Conservation (phyloP, 2,797 vertebrate genomes). For the Cynopterus sphinx region DNA sequence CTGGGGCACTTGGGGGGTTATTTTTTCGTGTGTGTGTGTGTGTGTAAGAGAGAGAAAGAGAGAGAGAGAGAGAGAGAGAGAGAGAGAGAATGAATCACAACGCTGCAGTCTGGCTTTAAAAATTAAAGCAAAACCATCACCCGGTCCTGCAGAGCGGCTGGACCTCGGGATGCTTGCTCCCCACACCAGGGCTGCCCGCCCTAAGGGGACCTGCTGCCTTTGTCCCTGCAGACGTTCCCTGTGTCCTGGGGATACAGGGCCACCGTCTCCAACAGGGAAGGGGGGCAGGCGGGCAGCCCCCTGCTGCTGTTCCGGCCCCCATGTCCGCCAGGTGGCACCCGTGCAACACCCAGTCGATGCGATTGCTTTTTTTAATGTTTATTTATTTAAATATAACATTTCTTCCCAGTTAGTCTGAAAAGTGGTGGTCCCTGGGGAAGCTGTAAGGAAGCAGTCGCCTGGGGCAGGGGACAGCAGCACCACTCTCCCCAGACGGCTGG, state of each 20-base stretch:
- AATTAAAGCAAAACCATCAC: not conserved
- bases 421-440: slow-evolving; percentile 39
- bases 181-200: not conserved
- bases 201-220: not conserved
- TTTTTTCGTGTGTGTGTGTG: too few species aligned
- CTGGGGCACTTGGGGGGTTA: not conserved
- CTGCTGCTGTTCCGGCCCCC: not conserved
- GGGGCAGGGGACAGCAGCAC: not conserved
- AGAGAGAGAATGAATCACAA: too few species aligned
- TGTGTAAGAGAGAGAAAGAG: too few species aligned
- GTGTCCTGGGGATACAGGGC: fast-evolving
- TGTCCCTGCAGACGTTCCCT: not conserved
- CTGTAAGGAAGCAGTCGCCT: slow-evolving; percentile 48
- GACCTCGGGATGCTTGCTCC: too few species aligned
- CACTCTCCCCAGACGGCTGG: fast-evolving
- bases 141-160: not conserved
- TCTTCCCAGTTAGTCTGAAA: slow-evolving; percentile 59
- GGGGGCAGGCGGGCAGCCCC: not conserved
- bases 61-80: too few species aligned
- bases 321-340: not conserved
- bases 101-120: not conserved
- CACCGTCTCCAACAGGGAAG: not conserved
- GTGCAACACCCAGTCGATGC: fast-evolving
- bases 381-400: slow-evolving; percentile 76
- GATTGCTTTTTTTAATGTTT: not conserved